phyloP scores from a whole-genome alignment of 2,888 invertebrate genomes.

The Eubasilissa splendida region DNA sequence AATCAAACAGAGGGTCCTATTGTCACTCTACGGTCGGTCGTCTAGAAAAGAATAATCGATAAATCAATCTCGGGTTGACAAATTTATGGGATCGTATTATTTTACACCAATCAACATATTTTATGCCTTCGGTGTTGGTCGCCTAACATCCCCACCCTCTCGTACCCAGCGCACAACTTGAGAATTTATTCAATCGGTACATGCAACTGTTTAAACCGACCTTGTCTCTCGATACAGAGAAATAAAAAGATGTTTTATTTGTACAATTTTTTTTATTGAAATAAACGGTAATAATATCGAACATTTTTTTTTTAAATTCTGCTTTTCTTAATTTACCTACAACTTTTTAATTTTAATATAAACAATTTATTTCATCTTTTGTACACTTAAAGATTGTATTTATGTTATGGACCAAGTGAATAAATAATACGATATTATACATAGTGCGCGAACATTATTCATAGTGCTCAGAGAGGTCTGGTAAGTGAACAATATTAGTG shows the following conservation, averaged over 20 bases:
- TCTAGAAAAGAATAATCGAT: slow-evolving; percentile 19
- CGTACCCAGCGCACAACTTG: not conserved
- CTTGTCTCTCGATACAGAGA: not conserved
- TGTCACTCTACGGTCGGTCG: slow-evolving; percentile 6
- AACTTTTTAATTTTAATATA: too few species aligned
- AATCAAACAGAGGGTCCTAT: not conserved
- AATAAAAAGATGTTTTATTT: not conserved
- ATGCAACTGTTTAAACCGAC: not conserved
- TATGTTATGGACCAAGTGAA: too few species aligned
- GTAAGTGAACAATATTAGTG: too few species aligned
- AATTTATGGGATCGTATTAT: slow-evolving; percentile 24
- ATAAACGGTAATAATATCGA: too few species aligned
- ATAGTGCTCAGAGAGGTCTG: too few species aligned
- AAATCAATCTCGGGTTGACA: slow-evolving; percentile 15
- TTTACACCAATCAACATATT: slow-evolving; percentile 26
- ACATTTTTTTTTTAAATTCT: too few species aligned
- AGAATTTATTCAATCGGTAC: not conserved
- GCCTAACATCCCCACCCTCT: not conserved
- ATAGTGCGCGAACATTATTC: too few species aligned
- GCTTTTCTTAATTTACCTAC: too few species aligned
- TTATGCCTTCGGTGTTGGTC: not conserved
- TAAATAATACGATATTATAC: too few species aligned
- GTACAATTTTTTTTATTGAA: too few species aligned
- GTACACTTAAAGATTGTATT: too few species aligned
- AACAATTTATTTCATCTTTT: too few species aligned